Percentiles rank a stretch among this genome's conserved stretches.
phyloP scores from a whole-genome alignment of 2,113 vertebrate genomes.

The Dinomys branickii region DNA sequence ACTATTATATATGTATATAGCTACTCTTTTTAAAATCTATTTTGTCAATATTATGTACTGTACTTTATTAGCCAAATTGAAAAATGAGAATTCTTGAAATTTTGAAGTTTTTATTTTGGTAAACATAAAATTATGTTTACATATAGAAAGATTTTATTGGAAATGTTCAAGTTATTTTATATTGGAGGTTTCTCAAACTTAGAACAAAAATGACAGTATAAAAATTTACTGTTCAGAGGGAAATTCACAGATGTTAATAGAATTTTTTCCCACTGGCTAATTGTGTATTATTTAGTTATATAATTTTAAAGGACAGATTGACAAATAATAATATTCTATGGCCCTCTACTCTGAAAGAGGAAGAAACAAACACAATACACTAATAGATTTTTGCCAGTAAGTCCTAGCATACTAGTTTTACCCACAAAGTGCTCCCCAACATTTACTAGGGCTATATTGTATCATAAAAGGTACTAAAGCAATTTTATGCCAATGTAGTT shows the following conservation, averaged over 20 bases:
- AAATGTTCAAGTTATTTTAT: slow-evolving; percentile 38
- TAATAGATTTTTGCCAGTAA: slow-evolving; percentile 70
- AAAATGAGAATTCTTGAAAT: slow-evolving; percentile 53
- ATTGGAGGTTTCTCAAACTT: neutral
- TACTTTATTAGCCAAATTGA: slow-evolving; percentile 49
- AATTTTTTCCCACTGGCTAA: slow-evolving; percentile 31
- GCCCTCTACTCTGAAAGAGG: slow-evolving; percentile 63
- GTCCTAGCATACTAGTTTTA: slow-evolving; percentile 74
- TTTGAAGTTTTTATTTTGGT: slow-evolving; percentile 31
- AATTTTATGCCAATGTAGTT: slow-evolving; percentile 77
- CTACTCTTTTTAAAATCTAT: slow-evolving; percentile 32
- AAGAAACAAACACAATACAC: slow-evolving; percentile 54
- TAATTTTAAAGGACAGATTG: slow-evolving; percentile 51
- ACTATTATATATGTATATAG: slow-evolving; percentile 79
- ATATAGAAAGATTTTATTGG: slow-evolving; percentile 2
- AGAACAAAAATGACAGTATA: slow-evolving; percentile 17
- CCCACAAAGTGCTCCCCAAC: slow-evolving; percentile 62
- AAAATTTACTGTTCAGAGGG: slow-evolving; percentile 40
- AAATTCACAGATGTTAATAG: slow-evolving; percentile 81
- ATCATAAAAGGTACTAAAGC: slow-evolving; percentile 72
- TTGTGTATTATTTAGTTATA: neutral
- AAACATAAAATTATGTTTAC: slow-evolving; percentile 53
- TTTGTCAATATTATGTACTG: slow-evolving; percentile 50
- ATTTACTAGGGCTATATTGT: slow-evolving; percentile 65
- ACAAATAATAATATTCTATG: slow-evolving; percentile 54